phyloP scores from a whole-genome alignment of 2,113 vertebrate genomes.

The Saccopteryx leptura region DNA sequence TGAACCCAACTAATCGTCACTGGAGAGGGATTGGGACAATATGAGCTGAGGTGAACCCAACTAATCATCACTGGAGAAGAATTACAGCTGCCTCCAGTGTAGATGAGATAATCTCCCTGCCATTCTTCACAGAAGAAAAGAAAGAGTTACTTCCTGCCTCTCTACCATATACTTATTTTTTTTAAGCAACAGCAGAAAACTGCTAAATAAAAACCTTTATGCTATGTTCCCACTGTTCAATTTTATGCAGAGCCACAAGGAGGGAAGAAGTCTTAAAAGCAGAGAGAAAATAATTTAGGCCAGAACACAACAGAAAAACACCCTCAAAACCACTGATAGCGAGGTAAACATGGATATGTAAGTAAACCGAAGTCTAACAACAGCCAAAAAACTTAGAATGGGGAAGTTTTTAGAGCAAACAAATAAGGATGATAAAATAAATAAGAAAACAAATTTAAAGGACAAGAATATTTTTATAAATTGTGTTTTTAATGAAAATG shows the following conservation, averaged over 20 bases:
- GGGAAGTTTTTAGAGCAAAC: neutral
- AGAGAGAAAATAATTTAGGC: neutral
- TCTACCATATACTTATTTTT: neutral
- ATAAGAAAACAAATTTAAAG: neutral
- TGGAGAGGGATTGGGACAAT: neutral
- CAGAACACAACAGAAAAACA: slow-evolving; percentile 22
- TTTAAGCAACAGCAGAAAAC: neutral
- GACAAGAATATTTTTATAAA: slow-evolving; percentile 43
- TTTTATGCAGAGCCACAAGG: fast-evolving
- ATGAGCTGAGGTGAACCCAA: neutral
- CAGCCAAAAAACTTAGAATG: neutral
- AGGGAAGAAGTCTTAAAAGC: neutral
- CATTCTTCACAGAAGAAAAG: neutral
- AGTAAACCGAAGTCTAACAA: slow-evolving; percentile 11
- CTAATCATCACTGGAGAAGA: neutral
- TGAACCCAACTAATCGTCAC: neutral
- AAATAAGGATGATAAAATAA: neutral
- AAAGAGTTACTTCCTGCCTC: neutral
- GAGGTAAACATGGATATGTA: slow-evolving; percentile 42
- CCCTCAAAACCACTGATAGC: neutral
- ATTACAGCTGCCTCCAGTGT: neutral
- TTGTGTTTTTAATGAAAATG: slow-evolving; percentile 71
- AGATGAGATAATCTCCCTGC: neutral
- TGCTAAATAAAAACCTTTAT: neutral
- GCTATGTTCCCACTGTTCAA: neutral